These are phyloP conservation scores for Chymomyza caudatula DNA, from an alignment of 2,888 invertebrate genomes.

Conservation along the genomic window DNA sequence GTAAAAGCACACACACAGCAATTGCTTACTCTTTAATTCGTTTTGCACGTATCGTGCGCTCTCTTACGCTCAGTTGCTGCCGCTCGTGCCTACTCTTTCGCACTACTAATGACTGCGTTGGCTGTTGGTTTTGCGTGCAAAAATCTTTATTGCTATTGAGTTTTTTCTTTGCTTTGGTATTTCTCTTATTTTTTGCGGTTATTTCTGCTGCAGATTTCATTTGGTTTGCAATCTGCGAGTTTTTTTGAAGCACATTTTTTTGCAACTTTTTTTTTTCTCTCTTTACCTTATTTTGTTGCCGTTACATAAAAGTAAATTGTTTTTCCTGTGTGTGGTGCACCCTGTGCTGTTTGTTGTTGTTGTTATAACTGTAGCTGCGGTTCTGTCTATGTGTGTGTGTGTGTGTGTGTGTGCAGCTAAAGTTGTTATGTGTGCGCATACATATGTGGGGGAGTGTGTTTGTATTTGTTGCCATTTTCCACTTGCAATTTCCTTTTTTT, in stretches of 20 bases:
- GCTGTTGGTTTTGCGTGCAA: constrained; percentile 49
- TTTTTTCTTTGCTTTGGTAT: constrained; percentile 13
- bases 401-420: constrained; percentile 24
- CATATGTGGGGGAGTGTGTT: constrained; percentile 18
- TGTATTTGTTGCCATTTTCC: constrained; percentile 44
- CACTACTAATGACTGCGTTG: constrained; percentile 15
- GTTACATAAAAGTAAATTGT: constrained; percentile 59
- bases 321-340: constrained; percentile 41
- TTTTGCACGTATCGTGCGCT: neutral
- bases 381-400: neutral
- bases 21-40: neutral
- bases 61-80: neutral
- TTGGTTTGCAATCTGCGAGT: constrained; percentile 53
- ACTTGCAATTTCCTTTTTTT: constrained; percentile 28
- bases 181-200: constrained; percentile 47
- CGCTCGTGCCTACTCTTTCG: constrained; percentile 6
- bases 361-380: neutral
- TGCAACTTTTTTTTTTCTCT: neutral
- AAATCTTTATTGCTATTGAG: constrained; percentile 43
- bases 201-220: constrained; percentile 66
- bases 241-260: constrained; percentile 15
- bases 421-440: constrained; percentile 32
- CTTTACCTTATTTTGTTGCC: neutral
- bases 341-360: neutral
- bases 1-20: too few species aligned